Conservation (phyloP, 2,888 invertebrate species). For the Alloscopus bannaensis region DNA sequence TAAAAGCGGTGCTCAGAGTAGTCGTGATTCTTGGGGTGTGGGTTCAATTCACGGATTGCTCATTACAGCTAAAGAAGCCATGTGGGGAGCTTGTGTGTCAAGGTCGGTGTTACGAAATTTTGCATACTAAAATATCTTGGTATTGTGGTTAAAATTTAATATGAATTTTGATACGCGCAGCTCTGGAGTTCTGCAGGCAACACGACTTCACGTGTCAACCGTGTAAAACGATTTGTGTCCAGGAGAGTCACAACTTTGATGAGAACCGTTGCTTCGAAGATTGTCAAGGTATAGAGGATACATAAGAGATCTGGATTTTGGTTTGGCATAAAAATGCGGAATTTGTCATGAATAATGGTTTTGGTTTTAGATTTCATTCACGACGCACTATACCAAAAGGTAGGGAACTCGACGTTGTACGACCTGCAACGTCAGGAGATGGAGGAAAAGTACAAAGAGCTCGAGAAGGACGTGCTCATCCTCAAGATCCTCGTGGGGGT, state of each 20-base stretch:
- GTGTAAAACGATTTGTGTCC: slow-evolving; percentile 44
- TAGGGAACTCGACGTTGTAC: slow-evolving; percentile 38
- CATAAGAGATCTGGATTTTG: background rate
- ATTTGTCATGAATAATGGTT: background rate
- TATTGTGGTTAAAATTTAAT: slow-evolving; percentile 23
- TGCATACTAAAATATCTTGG: slow-evolving; percentile 2
- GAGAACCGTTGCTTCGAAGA: slow-evolving; percentile 40
- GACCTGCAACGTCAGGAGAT: slow-evolving; percentile 27
- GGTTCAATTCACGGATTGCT: background rate
- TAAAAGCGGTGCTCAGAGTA: slow-evolving; percentile 2
- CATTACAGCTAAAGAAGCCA: slow-evolving; percentile 41
- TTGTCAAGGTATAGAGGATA: slow-evolving; percentile 56
- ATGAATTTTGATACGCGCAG: slow-evolving; percentile 24
- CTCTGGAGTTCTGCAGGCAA: slow-evolving; percentile 49
- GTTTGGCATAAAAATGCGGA: background rate
- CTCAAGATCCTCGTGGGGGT: slow-evolving; percentile 55
- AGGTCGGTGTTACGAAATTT: slow-evolving; percentile 38
- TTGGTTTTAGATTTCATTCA: slow-evolving; percentile 52
- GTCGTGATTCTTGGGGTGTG: background rate
- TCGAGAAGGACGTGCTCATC: slow-evolving; percentile 52
- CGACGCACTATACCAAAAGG: slow-evolving; percentile 46
- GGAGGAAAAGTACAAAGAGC: slow-evolving; percentile 53
- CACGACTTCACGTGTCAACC: slow-evolving; percentile 51
- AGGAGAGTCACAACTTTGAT: slow-evolving; percentile 43
- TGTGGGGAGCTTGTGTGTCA: slow-evolving; percentile 60